Conservation (phyloP, 2,888 invertebrate genomes). For the Cheiracanthium punctorium region DNA sequence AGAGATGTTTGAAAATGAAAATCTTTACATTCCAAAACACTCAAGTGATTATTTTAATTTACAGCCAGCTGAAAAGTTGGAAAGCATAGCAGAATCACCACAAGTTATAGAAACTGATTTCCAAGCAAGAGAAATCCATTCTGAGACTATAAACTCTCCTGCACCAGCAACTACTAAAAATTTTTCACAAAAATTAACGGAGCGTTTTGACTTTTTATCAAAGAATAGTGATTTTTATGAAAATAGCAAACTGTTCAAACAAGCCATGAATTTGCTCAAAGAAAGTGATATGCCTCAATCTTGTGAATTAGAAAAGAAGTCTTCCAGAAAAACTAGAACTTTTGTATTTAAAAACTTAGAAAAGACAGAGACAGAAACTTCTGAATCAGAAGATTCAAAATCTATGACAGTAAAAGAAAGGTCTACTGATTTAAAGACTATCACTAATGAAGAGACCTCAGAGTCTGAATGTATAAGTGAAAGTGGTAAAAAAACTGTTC, state of each 20-base stretch:
- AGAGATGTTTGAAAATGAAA: not conserved
- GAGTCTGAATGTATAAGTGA: not conserved
- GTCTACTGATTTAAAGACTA: not conserved
- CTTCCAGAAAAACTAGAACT: constrained; percentile 3
- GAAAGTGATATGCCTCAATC: not conserved
- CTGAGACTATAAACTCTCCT: not conserved
- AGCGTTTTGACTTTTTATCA: not conserved
- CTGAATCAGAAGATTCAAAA: not conserved
- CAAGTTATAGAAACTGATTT: not conserved
- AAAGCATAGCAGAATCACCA: not conserved
- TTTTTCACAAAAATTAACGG: not conserved
- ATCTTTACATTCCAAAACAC: no score
- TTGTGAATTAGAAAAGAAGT: not conserved
- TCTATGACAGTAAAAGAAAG: not conserved
- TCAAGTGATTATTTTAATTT: no score
- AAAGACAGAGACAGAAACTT: not conserved
- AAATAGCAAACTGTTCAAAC: not conserved
- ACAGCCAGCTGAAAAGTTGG: not conserved
- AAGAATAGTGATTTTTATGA: not conserved
- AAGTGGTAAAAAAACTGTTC: not conserved
- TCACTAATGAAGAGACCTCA: not conserved
- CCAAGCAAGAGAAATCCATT: not conserved
- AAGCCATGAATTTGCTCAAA: not conserved
- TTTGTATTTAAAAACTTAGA: not conserved
- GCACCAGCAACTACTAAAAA: not conserved